phyloP scores from a whole-genome alignment of 1,140 invertebrate genomes.

The Epicauta chinensis region DNA sequence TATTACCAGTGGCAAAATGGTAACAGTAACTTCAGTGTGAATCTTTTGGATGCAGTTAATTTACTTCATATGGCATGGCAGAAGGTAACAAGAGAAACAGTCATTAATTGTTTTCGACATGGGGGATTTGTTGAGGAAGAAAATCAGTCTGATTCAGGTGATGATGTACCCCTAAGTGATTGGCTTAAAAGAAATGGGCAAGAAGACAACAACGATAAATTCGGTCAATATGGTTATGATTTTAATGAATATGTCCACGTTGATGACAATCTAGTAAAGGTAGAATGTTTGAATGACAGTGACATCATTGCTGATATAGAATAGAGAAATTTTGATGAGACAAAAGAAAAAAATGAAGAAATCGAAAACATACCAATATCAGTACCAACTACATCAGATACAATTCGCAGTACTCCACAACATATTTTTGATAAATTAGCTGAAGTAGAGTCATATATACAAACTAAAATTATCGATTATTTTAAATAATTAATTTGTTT shows the following conservation, averaged over 20 bases:
- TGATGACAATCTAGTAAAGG: no score
- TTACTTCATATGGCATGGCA: constrained; percentile 4
- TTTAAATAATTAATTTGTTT: no score
- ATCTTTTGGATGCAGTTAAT: constrained; percentile 6
- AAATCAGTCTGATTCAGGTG: constrained; percentile 5
- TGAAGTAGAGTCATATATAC: background rate
- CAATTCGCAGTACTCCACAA: no score
- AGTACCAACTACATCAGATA: no score
- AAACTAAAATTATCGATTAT: no score
- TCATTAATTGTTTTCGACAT: constrained; percentile 7
- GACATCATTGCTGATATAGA: no score
- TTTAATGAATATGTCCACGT: background rate
- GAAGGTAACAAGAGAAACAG: constrained; percentile 1
- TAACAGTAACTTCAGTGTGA: constrained; percentile 1
- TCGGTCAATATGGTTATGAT: background rate
- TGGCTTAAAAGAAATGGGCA: background rate
- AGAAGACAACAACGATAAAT: no score
- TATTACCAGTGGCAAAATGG: constrained; percentile 3
- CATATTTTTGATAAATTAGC: background rate
- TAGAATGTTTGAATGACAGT: no score
- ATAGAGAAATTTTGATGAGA: no score
- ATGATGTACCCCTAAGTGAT: constrained; percentile 3
- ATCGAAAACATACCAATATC: no score
- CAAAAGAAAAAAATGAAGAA: no score
- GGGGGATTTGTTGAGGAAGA: constrained; percentile 1